Conservation (phyloP, 2,113 vertebrate species). For the Atherinomorus stipes region DNA sequence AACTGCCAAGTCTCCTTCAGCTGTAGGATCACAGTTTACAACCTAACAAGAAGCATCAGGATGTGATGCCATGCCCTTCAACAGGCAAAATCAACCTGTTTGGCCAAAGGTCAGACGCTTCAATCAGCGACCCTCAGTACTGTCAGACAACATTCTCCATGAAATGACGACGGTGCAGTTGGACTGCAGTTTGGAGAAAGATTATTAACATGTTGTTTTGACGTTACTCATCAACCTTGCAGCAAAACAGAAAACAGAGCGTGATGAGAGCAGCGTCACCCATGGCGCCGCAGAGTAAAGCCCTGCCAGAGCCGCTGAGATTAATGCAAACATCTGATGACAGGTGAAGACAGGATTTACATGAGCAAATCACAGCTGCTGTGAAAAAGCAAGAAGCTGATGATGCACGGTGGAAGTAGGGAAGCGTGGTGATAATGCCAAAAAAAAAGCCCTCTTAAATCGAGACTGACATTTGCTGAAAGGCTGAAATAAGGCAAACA, state of each 20-base stretch:
- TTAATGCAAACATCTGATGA: not conserved
- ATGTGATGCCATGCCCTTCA: too few species aligned
- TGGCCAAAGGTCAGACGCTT: constrained; percentile 8
- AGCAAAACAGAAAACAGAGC: not conserved
- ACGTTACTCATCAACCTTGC: not conserved
- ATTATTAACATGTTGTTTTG: not conserved
- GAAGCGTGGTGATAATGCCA: not conserved
- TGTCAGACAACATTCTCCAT: not conserved
- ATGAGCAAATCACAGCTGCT: not conserved
- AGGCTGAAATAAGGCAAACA: constrained; percentile 7
- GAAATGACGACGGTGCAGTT: not conserved
- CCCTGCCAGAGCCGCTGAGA: not conserved
- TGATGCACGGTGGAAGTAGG: not conserved
- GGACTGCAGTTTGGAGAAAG: not conserved
- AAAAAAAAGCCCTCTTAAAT: not conserved
- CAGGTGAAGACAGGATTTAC: not conserved
- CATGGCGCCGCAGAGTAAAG: not conserved
- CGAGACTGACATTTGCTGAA: not conserved
- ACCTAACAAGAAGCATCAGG: too few species aligned
- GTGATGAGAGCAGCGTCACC: constrained; percentile 3
- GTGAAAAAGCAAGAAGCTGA: not conserved
- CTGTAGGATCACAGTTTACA: not conserved
- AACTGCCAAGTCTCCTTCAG: not conserved
- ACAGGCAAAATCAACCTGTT: too few species aligned
- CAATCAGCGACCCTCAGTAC: not conserved